phyloP scores from a whole-genome alignment of 1,140 invertebrate genomes.

The Ostrea edulis region DNA sequence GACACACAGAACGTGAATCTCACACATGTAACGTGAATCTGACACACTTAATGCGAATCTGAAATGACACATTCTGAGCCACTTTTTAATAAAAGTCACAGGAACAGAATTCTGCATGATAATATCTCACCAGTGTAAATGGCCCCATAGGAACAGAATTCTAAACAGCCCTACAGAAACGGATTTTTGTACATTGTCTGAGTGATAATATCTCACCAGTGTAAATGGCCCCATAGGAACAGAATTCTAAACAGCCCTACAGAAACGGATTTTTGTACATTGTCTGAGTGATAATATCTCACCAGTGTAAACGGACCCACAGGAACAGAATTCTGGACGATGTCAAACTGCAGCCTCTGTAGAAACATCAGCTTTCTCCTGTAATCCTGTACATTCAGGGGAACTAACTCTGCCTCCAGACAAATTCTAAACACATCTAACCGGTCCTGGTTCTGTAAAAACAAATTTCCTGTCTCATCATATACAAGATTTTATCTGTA shows the following conservation, averaged over 20 bases:
- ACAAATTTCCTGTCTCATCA: no score
- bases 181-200: no score
- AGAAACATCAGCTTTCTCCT: conserved; percentile 87
- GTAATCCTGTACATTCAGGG: conserved; percentile 87
- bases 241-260: conserved; percentile 63
- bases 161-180: no score
- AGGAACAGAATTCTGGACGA: conserved; percentile 74
- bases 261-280: no score
- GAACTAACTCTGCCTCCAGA: conserved; percentile 85
- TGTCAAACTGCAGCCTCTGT: conserved; percentile 84
- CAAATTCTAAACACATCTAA: conserved; percentile 84
- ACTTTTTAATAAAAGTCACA: no score
- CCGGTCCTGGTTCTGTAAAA: conserved; percentile 74
- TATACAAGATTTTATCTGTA: conserved; percentile 38
- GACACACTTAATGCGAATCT: no score
- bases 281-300: background rate
- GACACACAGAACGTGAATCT: background rate
- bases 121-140: no score
- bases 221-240: no score
- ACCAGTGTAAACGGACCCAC: conserved; percentile 68
- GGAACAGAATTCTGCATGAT: no score
- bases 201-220: no score
- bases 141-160: no score
- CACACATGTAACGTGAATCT: background rate
- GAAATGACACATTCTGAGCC: no score